A percentile compares a stretch with the other conserved stretches of the same genome.
Conservation (phyloP, 2,888 invertebrate species). For the Malachius bipustulatus region DNA sequence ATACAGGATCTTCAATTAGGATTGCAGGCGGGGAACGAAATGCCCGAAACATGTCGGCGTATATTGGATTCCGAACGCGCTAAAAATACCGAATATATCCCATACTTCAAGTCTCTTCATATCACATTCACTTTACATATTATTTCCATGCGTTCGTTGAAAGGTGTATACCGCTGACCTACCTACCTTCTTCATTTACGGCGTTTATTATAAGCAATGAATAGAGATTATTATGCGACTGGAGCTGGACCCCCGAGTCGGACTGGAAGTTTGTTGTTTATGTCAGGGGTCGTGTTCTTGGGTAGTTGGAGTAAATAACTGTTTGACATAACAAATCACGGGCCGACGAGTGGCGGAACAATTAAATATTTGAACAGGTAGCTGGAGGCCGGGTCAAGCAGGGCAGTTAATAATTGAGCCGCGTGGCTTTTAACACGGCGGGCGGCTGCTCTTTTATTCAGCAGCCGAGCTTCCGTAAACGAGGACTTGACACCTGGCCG, state of each 20-base stretch:
- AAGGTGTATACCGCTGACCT: too few species aligned
- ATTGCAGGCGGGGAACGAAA: slow-evolving; percentile 26
- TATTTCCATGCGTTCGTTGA: too few species aligned
- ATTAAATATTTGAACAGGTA: slow-evolving; percentile 39
- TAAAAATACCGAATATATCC: slow-evolving; percentile 8
- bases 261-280: too few species aligned
- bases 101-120: too few species aligned
- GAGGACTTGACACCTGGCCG: slow-evolving; percentile 38
- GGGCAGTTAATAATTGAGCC: slow-evolving; percentile 36
- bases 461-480: slow-evolving; percentile 37
- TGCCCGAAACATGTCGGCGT: slow-evolving; percentile 22
- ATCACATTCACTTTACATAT: too few species aligned
- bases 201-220: too few species aligned
- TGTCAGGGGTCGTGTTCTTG: too few species aligned
- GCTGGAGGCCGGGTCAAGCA: slow-evolving; percentile 35
- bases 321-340: slow-evolving; percentile 34
- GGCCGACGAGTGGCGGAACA: slow-evolving; percentile 35
- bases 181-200: too few species aligned
- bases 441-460: slow-evolving; percentile 39
- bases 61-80: slow-evolving; percentile 17
- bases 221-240: too few species aligned
- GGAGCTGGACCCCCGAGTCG: too few species aligned
- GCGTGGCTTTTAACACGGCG: slow-evolving; percentile 40
- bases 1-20: slow-evolving; percentile 36
- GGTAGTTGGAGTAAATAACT: too few species aligned